phyloP scores from a whole-genome alignment of 1,140 invertebrate genomes.

The Aphaenogaster ashmeadi region DNA sequence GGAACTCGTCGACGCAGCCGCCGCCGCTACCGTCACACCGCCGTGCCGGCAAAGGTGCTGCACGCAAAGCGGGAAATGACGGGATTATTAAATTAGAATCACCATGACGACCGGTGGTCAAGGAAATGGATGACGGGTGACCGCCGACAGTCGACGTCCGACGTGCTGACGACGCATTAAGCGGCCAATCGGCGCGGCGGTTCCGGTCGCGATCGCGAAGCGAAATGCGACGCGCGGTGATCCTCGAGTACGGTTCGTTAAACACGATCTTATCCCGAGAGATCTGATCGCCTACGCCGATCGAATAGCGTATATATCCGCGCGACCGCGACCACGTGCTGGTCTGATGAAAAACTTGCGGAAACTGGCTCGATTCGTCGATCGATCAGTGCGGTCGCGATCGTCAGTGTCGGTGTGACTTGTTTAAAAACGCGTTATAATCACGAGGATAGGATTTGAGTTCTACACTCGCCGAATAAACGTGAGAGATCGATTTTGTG shows the following conservation, averaged over 20 bases:
- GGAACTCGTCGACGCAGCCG: not conserved
- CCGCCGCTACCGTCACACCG: not conserved
- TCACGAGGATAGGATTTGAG: not conserved
- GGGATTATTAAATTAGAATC: slow-evolving; percentile 83
- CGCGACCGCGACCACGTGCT: not conserved
- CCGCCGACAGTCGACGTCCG: slow-evolving; percentile 71
- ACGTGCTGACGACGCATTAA: slow-evolving; percentile 50
- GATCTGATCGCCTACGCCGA: slow-evolving; percentile 4
- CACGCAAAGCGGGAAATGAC: slow-evolving; percentile 43
- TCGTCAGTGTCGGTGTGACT: not conserved
- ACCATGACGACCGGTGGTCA: slow-evolving; percentile 79
- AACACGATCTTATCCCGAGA: slow-evolving; percentile 17
- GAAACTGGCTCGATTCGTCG: not conserved
- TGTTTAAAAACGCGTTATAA: not conserved
- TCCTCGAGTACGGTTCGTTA: not conserved
- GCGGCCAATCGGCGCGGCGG: slow-evolving; percentile 26
- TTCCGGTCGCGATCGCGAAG: not conserved
- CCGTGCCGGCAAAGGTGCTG: slow-evolving; percentile 19
- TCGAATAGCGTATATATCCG: not conserved
- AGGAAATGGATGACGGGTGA: slow-evolving; percentile 71
- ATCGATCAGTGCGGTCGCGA: not conserved
- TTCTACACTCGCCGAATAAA: not conserved
- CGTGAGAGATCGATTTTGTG: not conserved
- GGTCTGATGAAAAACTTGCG: not conserved
- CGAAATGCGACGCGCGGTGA: not conserved